A percentile compares a stretch with the other conserved stretches of the same genome.
Evolutionary conservation across 2,888 invertebrate genomes (phyloP).

Genomic region (Mimachlamys varia): DNA sequence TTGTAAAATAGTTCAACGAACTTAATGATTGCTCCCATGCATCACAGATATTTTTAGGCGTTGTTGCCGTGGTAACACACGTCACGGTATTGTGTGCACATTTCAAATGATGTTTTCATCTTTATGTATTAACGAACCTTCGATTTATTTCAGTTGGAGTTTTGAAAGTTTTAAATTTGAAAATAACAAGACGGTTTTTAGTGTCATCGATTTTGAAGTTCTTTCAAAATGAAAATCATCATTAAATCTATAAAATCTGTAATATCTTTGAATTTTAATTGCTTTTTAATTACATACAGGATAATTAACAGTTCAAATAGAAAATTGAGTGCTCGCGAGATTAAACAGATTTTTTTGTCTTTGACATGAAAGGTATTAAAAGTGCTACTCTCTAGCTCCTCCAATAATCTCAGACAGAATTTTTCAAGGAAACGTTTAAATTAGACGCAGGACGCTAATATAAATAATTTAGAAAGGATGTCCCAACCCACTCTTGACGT

Average conservation of each 20-base stretch:
- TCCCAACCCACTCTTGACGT: not conserved
- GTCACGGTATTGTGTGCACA: not conserved
- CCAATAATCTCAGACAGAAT: not conserved
- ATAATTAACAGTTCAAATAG: not conserved
- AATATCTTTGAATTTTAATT: not conserved
- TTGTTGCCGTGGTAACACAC: not conserved
- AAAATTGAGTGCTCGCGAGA: not conserved
- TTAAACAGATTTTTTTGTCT: not conserved
- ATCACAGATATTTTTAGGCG: too few species aligned
- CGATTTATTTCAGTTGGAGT: too few species aligned
- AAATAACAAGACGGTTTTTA: not conserved
- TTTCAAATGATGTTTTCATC: not conserved
- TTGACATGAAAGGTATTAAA: not conserved
- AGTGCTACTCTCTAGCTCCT: not conserved
- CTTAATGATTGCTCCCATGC: too few species aligned
- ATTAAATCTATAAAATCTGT: not conserved
- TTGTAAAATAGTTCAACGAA: too few species aligned
- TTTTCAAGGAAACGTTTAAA: not conserved
- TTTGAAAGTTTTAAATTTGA: not conserved
- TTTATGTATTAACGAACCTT: not conserved
- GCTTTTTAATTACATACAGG: not conserved
- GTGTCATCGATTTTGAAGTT: not conserved
- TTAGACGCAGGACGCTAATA: not conserved
- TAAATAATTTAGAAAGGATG: not conserved
- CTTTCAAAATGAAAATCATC: not conserved